phyloP scores from a whole-genome alignment of 1,140 invertebrate species.

The Drosophila sturtevanti region DNA sequence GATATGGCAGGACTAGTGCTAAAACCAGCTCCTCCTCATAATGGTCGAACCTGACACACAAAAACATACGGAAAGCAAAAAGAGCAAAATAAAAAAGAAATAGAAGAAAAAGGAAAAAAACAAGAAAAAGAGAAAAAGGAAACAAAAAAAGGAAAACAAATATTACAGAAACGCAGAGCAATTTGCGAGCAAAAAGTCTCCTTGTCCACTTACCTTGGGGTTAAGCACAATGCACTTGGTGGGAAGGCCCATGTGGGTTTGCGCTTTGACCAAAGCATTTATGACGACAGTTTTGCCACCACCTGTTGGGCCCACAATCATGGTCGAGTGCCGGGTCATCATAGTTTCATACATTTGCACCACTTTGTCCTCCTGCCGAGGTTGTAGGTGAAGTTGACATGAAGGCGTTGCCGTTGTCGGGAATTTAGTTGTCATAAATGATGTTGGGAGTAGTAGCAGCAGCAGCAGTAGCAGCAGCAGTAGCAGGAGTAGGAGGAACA shows the following conservation, averaged over 20 bases:
- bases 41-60: conserved; percentile 53
- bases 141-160: conserved; percentile 26
- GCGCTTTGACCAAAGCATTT: conserved; percentile 90
- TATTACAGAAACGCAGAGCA: conserved; percentile 24
- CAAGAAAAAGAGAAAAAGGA: neutral
- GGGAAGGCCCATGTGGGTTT: conserved; percentile 88
- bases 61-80: conserved; percentile 3
- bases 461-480: neutral
- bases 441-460: conserved; percentile 35
- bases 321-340: conserved; percentile 95
- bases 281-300: conserved; percentile 95
- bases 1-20: conserved; percentile 12
- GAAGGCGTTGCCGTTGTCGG: conserved; percentile 62
- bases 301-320: conserved; percentile 95
- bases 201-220: conserved; percentile 87
- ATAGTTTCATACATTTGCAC: conserved; percentile 96
- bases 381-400: conserved; percentile 18
- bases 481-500: neutral
- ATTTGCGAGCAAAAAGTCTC: conserved; percentile 40
- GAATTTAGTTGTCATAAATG: conserved; percentile 79
- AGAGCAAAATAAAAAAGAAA: conserved; percentile 4
- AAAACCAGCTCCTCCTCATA: conserved; percentile 32
- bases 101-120: neutral
- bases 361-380: conserved; percentile 90
- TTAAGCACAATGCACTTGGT: conserved; percentile 92